These are phyloP conservation scores for Clarias fuscus DNA, from an alignment of 2,797 vertebrate species.

Conservation along the genomic window DNA sequence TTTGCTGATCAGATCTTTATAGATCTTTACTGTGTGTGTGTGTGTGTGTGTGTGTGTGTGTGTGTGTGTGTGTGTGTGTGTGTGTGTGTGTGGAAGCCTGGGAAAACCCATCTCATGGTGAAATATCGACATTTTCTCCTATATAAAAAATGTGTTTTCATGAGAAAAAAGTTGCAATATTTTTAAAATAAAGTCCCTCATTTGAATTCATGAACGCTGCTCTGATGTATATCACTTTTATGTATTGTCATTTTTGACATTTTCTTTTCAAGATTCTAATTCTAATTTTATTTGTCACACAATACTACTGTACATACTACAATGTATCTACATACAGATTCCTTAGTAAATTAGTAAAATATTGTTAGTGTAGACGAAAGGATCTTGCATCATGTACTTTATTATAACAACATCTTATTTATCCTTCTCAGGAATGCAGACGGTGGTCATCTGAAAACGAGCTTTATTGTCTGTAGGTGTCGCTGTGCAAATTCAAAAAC, in stretches of 20 bases:
- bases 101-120: not conserved
- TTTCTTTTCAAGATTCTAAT: too few relatives aligned
- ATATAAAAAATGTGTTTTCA: not conserved
- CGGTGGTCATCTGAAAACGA: not conserved
- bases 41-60: too few relatives aligned
- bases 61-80: too few relatives aligned
- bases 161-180: not conserved
- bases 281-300: too few relatives aligned
- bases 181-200: not conserved
- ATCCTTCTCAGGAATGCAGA: not conserved
- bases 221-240: not conserved
- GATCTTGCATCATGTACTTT: not conserved
- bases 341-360: not conserved
- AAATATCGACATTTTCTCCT: not conserved
- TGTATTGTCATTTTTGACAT: too few relatives aligned
- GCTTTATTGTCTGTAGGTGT: not conserved
- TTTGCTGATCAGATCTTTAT: not conserved
- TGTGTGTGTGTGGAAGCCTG: not conserved
- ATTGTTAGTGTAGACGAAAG: not conserved
- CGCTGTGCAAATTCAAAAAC: conserved; percentile 9
- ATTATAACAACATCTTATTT: not conserved
- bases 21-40: too few relatives aligned
- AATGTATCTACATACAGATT: not conserved
- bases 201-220: not conserved
- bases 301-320: too few relatives aligned